phyloP scores from a whole-genome alignment of 2,888 invertebrate genomes.

The Xanthorhoe designata region DNA sequence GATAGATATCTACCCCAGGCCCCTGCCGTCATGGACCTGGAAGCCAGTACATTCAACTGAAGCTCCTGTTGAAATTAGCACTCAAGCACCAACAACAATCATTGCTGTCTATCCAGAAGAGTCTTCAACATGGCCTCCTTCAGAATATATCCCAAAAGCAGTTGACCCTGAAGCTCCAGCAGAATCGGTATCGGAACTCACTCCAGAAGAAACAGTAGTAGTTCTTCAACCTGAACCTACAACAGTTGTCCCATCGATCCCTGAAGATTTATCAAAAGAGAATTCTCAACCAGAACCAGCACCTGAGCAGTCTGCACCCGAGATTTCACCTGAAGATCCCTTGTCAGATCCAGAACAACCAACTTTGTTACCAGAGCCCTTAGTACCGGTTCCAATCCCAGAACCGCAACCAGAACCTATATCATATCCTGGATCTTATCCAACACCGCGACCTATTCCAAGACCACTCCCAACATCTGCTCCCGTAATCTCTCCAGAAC shows the following conservation, averaged over 20 bases:
- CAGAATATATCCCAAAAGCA: not conserved
- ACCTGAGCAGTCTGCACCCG: not conserved
- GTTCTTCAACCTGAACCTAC: not conserved
- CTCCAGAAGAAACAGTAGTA: not conserved
- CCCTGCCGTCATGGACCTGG: constrained; percentile 9
- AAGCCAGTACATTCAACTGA: not conserved
- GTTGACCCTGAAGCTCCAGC: not conserved
- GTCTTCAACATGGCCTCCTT: not conserved
- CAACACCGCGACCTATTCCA: not conserved
- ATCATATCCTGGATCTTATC: not conserved
- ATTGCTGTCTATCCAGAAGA: constrained; percentile 2
- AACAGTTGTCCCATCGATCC: not conserved
- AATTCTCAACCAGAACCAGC: not conserved
- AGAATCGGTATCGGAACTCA: constrained; percentile 1
- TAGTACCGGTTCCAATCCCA: not conserved
- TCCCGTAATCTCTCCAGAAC: no score
- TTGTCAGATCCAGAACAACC: constrained; percentile 7
- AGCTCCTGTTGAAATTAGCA: constrained; percentile 6
- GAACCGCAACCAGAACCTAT: constrained; percentile 3
- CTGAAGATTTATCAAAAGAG: constrained; percentile 7
- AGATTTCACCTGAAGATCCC: constrained; percentile 2
- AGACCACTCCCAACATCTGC: not conserved
- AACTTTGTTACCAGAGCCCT: not conserved
- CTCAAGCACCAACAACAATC: not conserved
- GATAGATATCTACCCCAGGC: constrained; percentile 8